These are phyloP conservation scores for Episyrphus balteatus DNA, from an alignment of 1,140 invertebrate genomes.

Conservation along the genomic window DNA sequence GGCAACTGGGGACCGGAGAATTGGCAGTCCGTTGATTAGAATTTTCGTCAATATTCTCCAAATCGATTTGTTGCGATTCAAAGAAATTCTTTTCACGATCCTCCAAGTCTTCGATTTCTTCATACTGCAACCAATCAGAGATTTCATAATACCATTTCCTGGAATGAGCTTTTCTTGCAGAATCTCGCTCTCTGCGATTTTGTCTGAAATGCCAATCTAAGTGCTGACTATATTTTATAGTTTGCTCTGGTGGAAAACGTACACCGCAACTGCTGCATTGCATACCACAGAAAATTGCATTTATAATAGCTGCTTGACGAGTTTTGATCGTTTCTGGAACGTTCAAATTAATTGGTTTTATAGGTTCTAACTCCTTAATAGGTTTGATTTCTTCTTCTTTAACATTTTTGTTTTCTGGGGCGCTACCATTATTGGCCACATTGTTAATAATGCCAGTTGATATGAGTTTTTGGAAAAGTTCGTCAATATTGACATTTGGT, in stretches of 20 bases:
- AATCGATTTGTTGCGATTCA: constrained; percentile 56
- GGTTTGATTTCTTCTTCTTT: constrained; percentile 33
- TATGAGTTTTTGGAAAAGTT: constrained; percentile 72
- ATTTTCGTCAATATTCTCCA: constrained; percentile 36
- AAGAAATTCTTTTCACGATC: constrained; percentile 86
- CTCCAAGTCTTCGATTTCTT: constrained; percentile 87
- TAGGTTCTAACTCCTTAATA: constrained; percentile 23
- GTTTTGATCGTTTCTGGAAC: constrained; percentile 66
- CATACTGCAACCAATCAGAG: constrained; percentile 87
- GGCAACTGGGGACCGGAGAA: constrained; percentile 29
- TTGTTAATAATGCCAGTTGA: constrained; percentile 67
- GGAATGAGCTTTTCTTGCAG: constrained; percentile 67
- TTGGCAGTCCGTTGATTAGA: constrained; percentile 28
- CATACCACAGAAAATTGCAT: constrained; percentile 70
- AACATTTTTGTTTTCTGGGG: constrained; percentile 20
- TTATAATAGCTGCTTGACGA: constrained; percentile 54
- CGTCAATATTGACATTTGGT: constrained; percentile 58
- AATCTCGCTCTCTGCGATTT: constrained; percentile 78
- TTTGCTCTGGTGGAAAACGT: constrained; percentile 77
- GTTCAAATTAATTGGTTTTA: constrained; percentile 51
- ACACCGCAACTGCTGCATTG: constrained; percentile 91
- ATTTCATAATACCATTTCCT: constrained; percentile 83
- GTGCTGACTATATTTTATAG: constrained; percentile 81
- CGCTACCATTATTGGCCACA: constrained; percentile 8
- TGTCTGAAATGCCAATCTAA: constrained; percentile 96